Evolutionary conservation across 2,888 invertebrate genomes (phyloP).

Genomic region (Eulithis testata): DNA sequence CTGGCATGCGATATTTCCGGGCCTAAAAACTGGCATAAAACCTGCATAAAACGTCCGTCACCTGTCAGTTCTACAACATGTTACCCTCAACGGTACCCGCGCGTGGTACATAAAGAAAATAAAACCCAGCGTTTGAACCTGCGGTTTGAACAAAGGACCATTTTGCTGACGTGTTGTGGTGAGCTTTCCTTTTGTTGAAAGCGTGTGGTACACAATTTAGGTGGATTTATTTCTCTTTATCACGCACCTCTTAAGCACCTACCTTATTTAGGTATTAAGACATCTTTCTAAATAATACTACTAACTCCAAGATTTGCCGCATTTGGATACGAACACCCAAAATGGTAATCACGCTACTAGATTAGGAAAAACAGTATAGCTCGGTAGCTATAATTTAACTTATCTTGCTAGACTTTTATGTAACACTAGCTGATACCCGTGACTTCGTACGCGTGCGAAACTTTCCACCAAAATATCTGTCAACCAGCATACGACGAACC

Average conservation of each 20-base stretch:
- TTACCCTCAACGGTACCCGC: not conserved
- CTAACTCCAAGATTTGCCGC: no score
- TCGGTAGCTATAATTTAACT: no score
- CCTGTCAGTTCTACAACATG: conserved; percentile 32
- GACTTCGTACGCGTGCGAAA: no score
- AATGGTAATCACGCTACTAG: no score
- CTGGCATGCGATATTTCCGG: conserved; percentile 15
- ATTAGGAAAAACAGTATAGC: no score
- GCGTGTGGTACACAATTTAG: conserved; percentile 26
- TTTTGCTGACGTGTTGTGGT: conserved; percentile 32
- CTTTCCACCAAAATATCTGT: no score
- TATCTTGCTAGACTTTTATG: no score
- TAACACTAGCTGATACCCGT: no score
- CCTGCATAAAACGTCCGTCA: conserved; percentile 19
- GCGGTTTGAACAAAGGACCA: conserved; percentile 35
- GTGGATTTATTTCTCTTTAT: conserved; percentile 24
- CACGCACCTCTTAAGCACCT: conserved; percentile 29
- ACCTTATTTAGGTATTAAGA: conserved; percentile 1
- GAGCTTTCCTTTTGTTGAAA: conserved; percentile 31
- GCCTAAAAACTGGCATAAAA: conserved; percentile 21
- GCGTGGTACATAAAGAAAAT: conserved; percentile 23
- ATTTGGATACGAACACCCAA: no score
- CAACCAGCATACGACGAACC: no score
- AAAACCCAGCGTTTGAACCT: conserved; percentile 20
- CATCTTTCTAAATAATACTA: not conserved